phyloP scores from a whole-genome alignment of 2,888 invertebrate genomes.

The Agonum fuliginosum region DNA sequence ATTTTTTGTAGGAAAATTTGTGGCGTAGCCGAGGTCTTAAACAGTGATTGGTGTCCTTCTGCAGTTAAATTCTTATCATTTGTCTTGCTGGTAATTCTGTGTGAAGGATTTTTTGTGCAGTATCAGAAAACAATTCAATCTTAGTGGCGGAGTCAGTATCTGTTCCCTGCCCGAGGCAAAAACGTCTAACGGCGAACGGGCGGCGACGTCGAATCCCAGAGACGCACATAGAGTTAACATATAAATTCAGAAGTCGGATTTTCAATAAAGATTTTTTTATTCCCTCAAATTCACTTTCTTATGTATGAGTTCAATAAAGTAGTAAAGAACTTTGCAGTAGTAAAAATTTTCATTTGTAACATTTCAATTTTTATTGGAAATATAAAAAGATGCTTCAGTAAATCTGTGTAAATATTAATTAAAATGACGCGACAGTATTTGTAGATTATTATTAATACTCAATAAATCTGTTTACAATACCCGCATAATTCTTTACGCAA shows the following conservation, averaged over 20 bases:
- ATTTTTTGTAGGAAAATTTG: too few species aligned
- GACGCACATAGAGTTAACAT: slow-evolving; percentile 36
- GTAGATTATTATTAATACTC: too few species aligned
- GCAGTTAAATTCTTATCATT: background rate
- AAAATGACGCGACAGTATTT: too few species aligned
- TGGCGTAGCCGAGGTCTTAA: too few species aligned
- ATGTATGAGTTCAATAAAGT: slow-evolving; percentile 28
- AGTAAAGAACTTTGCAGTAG: slow-evolving; percentile 17
- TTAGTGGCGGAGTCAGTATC: slow-evolving; percentile 26
- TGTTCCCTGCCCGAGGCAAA: slow-evolving; percentile 15
- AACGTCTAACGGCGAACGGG: slow-evolving; percentile 23
- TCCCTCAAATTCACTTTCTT: slow-evolving; percentile 9
- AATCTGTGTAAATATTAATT: too few species aligned
- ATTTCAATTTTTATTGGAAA: too few species aligned
- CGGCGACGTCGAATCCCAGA: slow-evolving; percentile 16
- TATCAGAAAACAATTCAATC: slow-evolving; percentile 46
- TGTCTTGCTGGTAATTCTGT: slow-evolving; percentile 13
- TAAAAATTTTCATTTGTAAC: slow-evolving; percentile 18
- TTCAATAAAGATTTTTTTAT: slow-evolving; percentile 31
- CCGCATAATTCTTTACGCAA: too few species aligned
- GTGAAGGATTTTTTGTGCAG: slow-evolving; percentile 26
- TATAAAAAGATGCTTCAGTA: too few species aligned
- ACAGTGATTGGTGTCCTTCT: too few species aligned
- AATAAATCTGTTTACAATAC: too few species aligned
- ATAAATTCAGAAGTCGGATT: slow-evolving; percentile 41